A percentile compares a stretch with the other conserved stretches of the same genome.
Conservation (phyloP, 2,113 vertebrate genomes). For the Charina bottae region DNA sequence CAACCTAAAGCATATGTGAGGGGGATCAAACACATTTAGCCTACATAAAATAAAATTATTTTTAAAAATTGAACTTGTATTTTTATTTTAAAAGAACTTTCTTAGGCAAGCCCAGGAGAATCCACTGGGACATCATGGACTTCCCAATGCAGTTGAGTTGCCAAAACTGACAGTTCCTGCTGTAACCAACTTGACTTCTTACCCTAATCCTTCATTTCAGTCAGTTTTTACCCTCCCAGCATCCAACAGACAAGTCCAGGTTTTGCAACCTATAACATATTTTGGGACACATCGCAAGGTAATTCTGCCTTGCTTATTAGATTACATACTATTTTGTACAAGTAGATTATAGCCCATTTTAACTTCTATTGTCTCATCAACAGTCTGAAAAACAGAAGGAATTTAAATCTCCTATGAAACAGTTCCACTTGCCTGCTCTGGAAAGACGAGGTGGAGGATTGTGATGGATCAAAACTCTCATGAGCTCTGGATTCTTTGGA, state of each 20-base stretch:
- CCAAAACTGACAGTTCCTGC: constrained; percentile 73
- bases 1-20: background rate
- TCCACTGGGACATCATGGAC: constrained; percentile 47
- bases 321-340: constrained; percentile 12
- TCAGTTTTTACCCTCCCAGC: constrained; percentile 46
- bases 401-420: constrained; percentile 64
- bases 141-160: constrained; percentile 66
- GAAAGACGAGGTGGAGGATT: constrained; percentile 70
- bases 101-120: constrained; percentile 68
- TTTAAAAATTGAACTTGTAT: background rate
- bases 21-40: background rate
- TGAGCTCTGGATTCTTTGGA: background rate
- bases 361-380: constrained; percentile 47
- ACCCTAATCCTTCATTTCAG: constrained; percentile 64
- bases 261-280: constrained; percentile 74
- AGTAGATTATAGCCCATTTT: background rate
- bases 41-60: background rate
- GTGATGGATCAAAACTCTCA: constrained; percentile 58
- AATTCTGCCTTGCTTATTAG: constrained; percentile 21
- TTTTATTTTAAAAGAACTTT: constrained; percentile 69
- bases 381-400: constrained; percentile 79
- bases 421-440: constrained; percentile 75
- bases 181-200: constrained; percentile 61
- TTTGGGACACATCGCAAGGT: constrained; percentile 76
- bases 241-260: constrained; percentile 60